A percentile compares a stretch with the other conserved stretches of the same genome.
phyloP scores from a whole-genome alignment of 2,888 invertebrate species.

The Pseudococcus jackbeardsleyi region DNA sequence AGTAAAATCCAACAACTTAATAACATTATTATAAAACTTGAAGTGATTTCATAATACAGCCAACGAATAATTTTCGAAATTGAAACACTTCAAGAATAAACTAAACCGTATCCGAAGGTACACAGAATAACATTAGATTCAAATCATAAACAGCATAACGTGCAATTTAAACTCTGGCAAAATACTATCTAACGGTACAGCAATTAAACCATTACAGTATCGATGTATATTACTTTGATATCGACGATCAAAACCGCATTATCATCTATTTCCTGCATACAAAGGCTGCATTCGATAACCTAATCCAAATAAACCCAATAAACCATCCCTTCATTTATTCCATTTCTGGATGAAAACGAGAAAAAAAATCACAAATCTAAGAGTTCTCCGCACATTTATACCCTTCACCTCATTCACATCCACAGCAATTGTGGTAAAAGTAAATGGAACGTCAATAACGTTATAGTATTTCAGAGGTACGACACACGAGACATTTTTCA shows the following conservation, averaged over 20 bases:
- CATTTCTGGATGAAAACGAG: not conserved
- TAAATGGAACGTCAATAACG: constrained; percentile 23
- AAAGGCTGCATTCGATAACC: not conserved
- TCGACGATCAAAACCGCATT: too few species aligned
- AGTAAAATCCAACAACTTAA: too few species aligned
- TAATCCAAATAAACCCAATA: not conserved
- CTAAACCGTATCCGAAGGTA: too few species aligned
- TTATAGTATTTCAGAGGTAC: not conserved
- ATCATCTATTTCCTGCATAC: not conserved
- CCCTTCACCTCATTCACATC: not conserved
- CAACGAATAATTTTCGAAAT: too few species aligned
- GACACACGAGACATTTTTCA: not conserved
- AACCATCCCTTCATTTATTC: not conserved
- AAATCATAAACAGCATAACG: not conserved
- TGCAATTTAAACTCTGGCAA: not conserved
- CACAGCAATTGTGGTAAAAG: not conserved
- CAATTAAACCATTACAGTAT: too few species aligned
- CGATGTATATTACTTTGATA: too few species aligned
- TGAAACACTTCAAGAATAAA: too few species aligned
- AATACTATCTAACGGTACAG: not conserved
- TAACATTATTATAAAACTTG: too few species aligned
- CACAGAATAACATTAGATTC: too few species aligned
- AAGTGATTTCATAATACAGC: too few species aligned
- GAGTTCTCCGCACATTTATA: not conserved
- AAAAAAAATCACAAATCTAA: not conserved